phyloP scores from a whole-genome alignment of 2,113 vertebrate genomes.

The Willisornis vidua region DNA sequence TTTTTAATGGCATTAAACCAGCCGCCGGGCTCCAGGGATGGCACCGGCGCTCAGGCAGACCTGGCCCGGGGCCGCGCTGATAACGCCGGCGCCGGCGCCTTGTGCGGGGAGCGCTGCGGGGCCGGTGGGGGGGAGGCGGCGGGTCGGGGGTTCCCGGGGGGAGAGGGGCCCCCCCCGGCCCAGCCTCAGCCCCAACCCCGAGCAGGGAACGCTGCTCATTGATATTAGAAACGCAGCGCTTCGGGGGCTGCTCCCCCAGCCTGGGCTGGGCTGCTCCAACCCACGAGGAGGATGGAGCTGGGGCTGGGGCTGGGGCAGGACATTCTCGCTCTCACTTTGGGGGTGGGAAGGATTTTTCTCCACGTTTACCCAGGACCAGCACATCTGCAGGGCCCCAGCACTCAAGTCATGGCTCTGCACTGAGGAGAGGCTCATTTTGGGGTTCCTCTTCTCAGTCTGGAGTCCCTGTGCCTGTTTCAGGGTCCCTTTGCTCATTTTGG shows the following conservation, averaged over 20 bases:
- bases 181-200: background rate
- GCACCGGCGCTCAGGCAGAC: background rate
- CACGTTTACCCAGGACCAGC: background rate
- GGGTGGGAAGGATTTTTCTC: background rate
- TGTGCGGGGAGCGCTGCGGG: too few relatives aligned
- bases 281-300: background rate
- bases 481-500: background rate
- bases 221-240: background rate
- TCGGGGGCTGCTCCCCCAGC: background rate
- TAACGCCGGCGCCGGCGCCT: background rate
- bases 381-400: rapidly evolving
- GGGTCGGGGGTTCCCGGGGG: rapidly evolving
- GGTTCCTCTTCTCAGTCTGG: background rate
- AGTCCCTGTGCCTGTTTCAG: background rate
- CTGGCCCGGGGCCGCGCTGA: background rate
- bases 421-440: background rate
- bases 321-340: background rate
- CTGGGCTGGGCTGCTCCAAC: background rate
- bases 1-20: slow-evolving; percentile 29
- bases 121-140: background rate
- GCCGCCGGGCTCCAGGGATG: background rate
- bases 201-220: background rate
- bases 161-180: background rate
- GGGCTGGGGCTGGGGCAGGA: rapidly evolving
- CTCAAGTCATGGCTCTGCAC: background rate